Conservation (phyloP, 2,888 invertebrate genomes). For the Napeogenes inachia region DNA sequence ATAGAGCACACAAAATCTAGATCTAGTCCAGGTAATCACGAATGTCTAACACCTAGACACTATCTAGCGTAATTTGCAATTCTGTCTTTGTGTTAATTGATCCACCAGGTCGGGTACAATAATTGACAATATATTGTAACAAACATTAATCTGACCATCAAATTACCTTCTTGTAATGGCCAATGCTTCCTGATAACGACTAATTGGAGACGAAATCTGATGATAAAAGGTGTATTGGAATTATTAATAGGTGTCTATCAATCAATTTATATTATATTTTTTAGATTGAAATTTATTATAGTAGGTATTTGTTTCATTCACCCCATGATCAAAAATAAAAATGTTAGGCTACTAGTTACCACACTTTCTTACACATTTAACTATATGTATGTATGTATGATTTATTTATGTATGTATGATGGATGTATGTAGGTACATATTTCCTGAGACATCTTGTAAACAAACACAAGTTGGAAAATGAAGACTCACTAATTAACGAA, state of each 20-base stretch:
- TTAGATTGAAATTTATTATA: no score
- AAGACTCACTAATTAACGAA: slow-evolving; percentile 75
- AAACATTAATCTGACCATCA: slow-evolving; percentile 70
- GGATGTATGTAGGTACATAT: slow-evolving; percentile 35
- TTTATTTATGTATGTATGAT: no score
- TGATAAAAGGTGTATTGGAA: no score
- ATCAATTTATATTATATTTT: no score
- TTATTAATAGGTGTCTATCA: no score
- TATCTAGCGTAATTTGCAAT: slow-evolving; percentile 70
- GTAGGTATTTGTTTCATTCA: no score
- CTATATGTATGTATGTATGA: no score
- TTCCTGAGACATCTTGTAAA: slow-evolving; percentile 44
- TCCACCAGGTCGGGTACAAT: slow-evolving; percentile 65
- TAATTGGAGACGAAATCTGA: no score
- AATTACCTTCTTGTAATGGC: slow-evolving; percentile 56
- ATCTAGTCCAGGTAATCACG: slow-evolving; percentile 46
- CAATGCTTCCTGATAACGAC: slow-evolving; percentile 27
- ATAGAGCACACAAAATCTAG: slow-evolving; percentile 24
- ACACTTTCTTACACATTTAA: slow-evolving; percentile 10
- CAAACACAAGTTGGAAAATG: slow-evolving; percentile 63
- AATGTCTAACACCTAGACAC: slow-evolving; percentile 53
- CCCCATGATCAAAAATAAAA: no score
- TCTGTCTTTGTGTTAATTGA: slow-evolving; percentile 72
- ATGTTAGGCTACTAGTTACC: not conserved
- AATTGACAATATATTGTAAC: slow-evolving; percentile 75